A percentile compares a stretch with the other conserved stretches of the same genome.
Evolutionary conservation across 2,797 vertebrate genomes (phyloP).

Genomic region (Artibeus lituratus): DNA sequence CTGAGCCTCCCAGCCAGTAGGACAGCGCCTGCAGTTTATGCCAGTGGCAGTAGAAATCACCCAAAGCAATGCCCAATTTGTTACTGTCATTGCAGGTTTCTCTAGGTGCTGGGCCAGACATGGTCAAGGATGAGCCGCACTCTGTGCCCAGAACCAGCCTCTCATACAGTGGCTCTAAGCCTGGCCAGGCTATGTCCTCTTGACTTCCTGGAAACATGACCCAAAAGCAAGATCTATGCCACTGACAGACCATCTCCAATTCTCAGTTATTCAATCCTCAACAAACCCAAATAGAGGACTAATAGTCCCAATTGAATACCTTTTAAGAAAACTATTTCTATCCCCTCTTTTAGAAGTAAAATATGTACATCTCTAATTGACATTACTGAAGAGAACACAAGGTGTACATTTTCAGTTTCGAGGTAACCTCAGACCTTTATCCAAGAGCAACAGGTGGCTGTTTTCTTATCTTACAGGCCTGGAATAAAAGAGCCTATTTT

Average conservation of each 20-base stretch:
- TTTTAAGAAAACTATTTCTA: conserved; percentile 30
- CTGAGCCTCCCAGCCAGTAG: not conserved
- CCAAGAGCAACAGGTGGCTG: not conserved
- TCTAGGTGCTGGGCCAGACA: not conserved
- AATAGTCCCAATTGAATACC: not conserved
- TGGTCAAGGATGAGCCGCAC: not conserved
- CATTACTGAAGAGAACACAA: conserved; percentile 25
- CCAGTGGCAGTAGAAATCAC: not conserved
- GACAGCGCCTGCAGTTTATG: not conserved
- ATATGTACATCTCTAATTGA: not conserved
- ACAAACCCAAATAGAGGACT: not conserved
- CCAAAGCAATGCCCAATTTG: not conserved
- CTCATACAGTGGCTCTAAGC: not conserved
- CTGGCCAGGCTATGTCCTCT: not conserved
- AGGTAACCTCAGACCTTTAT: conserved; percentile 25
- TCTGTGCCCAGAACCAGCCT: not conserved
- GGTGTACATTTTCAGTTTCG: not conserved
- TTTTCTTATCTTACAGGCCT: conserved; percentile 1
- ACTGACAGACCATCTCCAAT: not conserved
- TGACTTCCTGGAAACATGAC: not conserved
- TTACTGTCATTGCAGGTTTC: not conserved
- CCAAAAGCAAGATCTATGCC: not conserved
- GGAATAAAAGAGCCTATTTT: conserved; percentile 49
- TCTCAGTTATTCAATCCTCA: conserved; percentile 35
- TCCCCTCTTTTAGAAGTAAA: not conserved